Evolutionary conservation across 2,888 invertebrate species (phyloP).

Genomic region (Flabesymbios commensalis): DNA sequence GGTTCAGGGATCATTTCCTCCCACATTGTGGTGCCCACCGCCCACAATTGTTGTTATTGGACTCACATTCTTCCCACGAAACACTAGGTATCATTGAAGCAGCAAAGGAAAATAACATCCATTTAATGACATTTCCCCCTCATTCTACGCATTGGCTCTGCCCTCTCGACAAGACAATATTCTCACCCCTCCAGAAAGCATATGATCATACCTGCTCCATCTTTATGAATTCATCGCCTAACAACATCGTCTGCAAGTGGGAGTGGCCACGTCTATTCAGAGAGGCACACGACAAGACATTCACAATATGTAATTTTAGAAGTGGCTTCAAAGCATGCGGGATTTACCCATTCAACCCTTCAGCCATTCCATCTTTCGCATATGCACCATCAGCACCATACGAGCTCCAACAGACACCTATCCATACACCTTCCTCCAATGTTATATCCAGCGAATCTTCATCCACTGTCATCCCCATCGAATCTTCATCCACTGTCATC

Average conservation of each 20-base stretch:
- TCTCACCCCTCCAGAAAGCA: conserved; percentile 8
- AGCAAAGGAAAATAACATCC: conserved; percentile 26
- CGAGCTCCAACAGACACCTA: too few relatives aligned
- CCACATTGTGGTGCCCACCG: conserved; percentile 33
- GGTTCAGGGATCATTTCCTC: conserved; percentile 36
- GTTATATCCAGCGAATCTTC: too few relatives aligned
- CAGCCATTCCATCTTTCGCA: neutral
- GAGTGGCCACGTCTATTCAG: too few relatives aligned
- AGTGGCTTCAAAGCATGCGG: neutral
- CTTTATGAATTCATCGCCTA: neutral
- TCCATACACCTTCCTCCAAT: too few relatives aligned
- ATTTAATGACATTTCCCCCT: conserved; percentile 14
- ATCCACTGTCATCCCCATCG: too few relatives aligned
- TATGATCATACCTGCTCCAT: conserved; percentile 11
- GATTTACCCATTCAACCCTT: neutral
- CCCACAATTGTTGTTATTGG: conserved; percentile 38
- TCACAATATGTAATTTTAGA: neutral
- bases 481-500: too few relatives aligned
- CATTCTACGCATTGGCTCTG: conserved; percentile 18
- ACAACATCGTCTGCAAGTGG: neutral
- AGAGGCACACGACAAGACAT: too few relatives aligned
- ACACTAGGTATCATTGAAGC: conserved; percentile 27
- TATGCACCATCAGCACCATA: too few relatives aligned
- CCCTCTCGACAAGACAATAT: conserved; percentile 12
- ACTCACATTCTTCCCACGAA: conserved; percentile 37